A percentile compares a stretch with the other conserved stretches of the same genome.
These are phyloP conservation scores for Hucho hucho DNA, from an alignment of 2,113 vertebrate species.

Conservation along the genomic window DNA sequence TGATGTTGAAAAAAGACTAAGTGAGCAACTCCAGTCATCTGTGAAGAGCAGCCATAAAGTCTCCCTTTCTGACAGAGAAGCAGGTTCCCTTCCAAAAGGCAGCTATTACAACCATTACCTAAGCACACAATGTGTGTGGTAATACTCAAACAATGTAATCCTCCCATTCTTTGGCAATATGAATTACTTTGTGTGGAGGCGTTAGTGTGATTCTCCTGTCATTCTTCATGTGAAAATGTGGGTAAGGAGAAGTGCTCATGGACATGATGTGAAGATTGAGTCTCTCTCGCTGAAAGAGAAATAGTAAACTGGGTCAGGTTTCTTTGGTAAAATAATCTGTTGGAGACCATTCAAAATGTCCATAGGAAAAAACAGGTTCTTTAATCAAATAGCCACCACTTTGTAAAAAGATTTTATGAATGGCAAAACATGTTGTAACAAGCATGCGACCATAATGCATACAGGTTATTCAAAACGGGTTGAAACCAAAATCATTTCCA, in stretches of 20 bases:
- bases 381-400: neutral
- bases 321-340: conserved; percentile 43
- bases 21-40: conserved; percentile 1
- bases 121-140: neutral
- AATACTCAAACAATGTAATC: neutral
- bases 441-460: no score
- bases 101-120: neutral
- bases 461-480: no score
- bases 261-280: conserved; percentile 26
- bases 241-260: conserved; percentile 39
- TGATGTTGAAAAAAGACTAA: conserved; percentile 12
- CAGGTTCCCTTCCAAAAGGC: neutral
- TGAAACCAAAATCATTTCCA: no score
- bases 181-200: conserved; percentile 1
- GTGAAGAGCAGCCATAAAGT: neutral
- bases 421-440: neutral
- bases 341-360: neutral
- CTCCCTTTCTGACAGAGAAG: neutral
- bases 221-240: conserved; percentile 16
- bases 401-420: no score
- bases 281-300: conserved; percentile 46
- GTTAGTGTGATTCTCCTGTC: conserved; percentile 1
- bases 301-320: conserved; percentile 50
- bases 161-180: conserved; percentile 4
- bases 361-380: no score